Evolutionary conservation across 2,797 vertebrate species (phyloP).

Genomic region (Molossus alvarezi): DNA sequence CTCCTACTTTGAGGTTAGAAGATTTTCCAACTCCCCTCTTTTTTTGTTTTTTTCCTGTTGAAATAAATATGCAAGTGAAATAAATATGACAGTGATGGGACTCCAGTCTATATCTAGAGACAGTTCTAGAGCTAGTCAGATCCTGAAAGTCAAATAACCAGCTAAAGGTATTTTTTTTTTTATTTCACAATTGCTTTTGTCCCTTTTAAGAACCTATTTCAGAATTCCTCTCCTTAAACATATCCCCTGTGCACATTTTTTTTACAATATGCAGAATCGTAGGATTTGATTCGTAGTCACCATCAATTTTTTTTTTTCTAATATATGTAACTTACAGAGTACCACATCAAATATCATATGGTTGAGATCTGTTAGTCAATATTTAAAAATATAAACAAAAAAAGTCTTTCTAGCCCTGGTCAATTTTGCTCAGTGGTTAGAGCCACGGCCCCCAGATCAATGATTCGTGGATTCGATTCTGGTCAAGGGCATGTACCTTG

Average conservation of each 20-base stretch:
- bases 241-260: neutral
- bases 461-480: too few relatives aligned
- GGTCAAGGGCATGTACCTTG: too few relatives aligned
- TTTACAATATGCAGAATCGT: neutral
- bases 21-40: neutral
- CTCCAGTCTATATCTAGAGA: neutral
- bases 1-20: neutral
- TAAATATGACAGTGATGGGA: neutral
- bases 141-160: conserved; percentile 50
- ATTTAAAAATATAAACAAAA: neutral
- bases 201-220: neutral
- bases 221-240: neutral
- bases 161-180: neutral
- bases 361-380: conserved; percentile 11
- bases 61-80: neutral
- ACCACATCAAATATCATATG: neutral
- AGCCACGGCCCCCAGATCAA: too few relatives aligned
- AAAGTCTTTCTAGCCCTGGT: too few relatives aligned
- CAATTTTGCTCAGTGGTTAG: too few relatives aligned
- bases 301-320: neutral
- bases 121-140: neutral
- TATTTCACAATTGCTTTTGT: neutral
- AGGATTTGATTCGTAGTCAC: neutral
- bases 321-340: neutral
- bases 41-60: neutral